Conservation (phyloP, 2,888 invertebrate genomes). For the Ypsolopha sequella region DNA sequence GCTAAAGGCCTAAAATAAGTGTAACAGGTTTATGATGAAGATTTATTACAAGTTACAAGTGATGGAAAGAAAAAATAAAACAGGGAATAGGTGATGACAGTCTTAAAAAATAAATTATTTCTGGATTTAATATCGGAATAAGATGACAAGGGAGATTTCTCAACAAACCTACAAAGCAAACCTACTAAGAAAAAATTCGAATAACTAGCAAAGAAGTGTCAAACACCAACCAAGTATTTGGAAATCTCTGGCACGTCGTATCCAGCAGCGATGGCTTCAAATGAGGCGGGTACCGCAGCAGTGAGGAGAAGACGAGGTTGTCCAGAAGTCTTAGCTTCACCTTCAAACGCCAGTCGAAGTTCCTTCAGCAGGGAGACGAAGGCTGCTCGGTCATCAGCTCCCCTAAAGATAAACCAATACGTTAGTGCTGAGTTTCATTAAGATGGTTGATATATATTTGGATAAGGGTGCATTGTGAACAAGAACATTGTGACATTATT, state of each 20-base stretch:
- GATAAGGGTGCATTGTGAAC: too few relatives aligned
- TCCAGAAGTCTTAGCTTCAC: conserved; percentile 90
- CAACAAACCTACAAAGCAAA: too few relatives aligned
- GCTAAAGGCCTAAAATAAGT: too few relatives aligned
- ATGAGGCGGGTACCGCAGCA: conserved; percentile 93
- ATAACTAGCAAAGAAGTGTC: neutral
- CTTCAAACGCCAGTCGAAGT: conserved; percentile 91
- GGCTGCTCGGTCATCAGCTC: conserved; percentile 86
- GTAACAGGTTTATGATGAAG: too few relatives aligned
- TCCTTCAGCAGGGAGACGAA: conserved; percentile 89
- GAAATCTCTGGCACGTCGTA: conserved; percentile 95
- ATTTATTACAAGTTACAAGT: too few relatives aligned
- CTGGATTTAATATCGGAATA: too few relatives aligned
- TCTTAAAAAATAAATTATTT: too few relatives aligned
- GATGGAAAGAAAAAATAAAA: too few relatives aligned
- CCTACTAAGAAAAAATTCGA: neutral
- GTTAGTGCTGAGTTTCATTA: too few relatives aligned
- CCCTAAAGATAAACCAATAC: conserved; percentile 44
- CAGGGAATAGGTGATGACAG: too few relatives aligned
- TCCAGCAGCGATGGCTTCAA: conserved; percentile 93
- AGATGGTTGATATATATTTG: too few relatives aligned
- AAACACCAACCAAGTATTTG: conserved; percentile 77
- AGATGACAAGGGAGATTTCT: neutral
- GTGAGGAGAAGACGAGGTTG: conserved; percentile 84
- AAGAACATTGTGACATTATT: too few relatives aligned